Evolutionary conservation across 2,113 vertebrate genomes (phyloP), one percentile per base, ranked within the genome.

Genomic region (Scopus umbretta): DNA sequence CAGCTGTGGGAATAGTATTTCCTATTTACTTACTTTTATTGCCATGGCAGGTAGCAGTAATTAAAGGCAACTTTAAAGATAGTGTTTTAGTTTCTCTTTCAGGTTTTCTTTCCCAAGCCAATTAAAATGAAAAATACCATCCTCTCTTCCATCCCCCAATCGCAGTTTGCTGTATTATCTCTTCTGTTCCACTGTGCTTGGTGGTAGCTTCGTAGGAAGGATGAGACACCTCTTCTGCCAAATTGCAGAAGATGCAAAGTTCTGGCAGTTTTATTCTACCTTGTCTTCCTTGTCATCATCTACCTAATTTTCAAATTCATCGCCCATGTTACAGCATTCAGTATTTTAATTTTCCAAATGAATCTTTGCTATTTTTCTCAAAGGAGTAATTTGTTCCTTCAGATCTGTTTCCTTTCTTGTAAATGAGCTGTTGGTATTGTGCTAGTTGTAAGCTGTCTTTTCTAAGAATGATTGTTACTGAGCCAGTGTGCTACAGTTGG

Each of bases 21-120:
- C 52, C 40, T 82, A 25, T 59, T 74, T 82, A 15, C 43, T 91
- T 84, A 47, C 19, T 61, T 10, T 32, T 47, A 52, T 15, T 93
- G 40, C 30, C 1, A 1, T 81, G 76, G 49, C 43, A 91, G 47
- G 61, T 75, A 92, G 30, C 40, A 71, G 43, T 92, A 93, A 79
- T 92, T 93, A 91, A 66, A 81, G 76, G 16, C 36, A 87, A 45
- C 25, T 89, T 93, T 79, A 81, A 79, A 52, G 68, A 20, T 16
- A 16, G 5, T 49, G 15, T 2, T 80, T 86, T 55, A 43, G 68
- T 84, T 92, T 78, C 15, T 58, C 14, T 63, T 90, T 78, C 23
- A 61, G 30, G 3, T 80, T 93, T 93, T 94, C 55, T 93, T 78
- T 63, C 40, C n/a, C 13, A 74, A 86, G 29, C 61, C 38, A 88